phyloP scores from a whole-genome alignment of 2,113 vertebrate genomes.

The Periophthalmodon schlosseri region DNA sequence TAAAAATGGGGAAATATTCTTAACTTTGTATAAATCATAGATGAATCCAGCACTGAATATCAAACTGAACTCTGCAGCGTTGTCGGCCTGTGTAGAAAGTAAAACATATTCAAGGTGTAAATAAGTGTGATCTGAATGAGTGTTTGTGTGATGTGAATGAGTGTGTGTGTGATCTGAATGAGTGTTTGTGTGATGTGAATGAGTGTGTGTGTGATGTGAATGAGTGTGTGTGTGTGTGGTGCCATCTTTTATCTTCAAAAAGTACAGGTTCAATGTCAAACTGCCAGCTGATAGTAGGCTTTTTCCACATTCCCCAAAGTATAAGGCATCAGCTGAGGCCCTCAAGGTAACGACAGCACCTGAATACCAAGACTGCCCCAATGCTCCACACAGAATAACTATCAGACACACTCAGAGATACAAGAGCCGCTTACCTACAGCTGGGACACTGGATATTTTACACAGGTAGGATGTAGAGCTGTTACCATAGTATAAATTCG shows the following conservation, averaged over 20 bases:
- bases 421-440: not conserved
- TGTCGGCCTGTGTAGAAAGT: constrained; percentile 36
- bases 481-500: not conserved
- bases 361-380: constrained; percentile 39
- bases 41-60: constrained; percentile 53
- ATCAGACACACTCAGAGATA: not conserved
- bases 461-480: not conserved
- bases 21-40: constrained; percentile 47
- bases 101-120: constrained; percentile 16
- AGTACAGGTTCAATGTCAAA: constrained; percentile 54
- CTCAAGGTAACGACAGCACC: constrained; percentile 19
- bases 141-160: no score
- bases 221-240: constrained; percentile 21
- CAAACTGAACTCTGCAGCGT: constrained; percentile 58
- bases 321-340: constrained; percentile 34
- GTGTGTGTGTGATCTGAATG: constrained; percentile 13
- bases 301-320: constrained; percentile 22
- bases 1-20: constrained; percentile 12
- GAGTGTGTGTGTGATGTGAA: constrained; percentile 36
- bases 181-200: constrained; percentile 12
- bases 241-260: constrained; percentile 54
- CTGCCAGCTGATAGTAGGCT: constrained; percentile 32
- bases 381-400: constrained; percentile 11
- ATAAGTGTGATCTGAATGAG: constrained; percentile 36
- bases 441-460: not conserved